Conservation (phyloP, 2,888 invertebrate species). For the Orthosia cruda region DNA sequence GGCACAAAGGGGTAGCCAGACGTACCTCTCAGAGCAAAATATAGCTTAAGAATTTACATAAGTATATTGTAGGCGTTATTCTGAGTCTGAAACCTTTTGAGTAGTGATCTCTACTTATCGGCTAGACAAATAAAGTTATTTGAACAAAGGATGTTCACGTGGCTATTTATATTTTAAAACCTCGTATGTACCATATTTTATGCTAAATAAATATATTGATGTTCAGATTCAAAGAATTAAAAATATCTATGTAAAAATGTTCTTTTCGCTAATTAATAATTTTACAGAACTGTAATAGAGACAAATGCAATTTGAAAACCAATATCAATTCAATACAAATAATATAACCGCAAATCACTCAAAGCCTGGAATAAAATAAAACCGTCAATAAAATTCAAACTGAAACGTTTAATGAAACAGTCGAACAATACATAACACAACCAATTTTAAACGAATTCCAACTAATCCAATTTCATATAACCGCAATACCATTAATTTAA, state of each 20-base stretch:
- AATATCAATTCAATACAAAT: not conserved
- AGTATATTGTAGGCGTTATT: not conserved
- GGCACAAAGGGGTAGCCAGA: not conserved
- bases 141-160: too few relatives aligned
- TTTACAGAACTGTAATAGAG: too few relatives aligned
- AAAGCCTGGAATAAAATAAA: constrained; percentile 12
- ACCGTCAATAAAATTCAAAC: not conserved
- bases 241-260: not conserved
- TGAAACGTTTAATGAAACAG: not conserved
- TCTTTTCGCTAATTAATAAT: too few relatives aligned
- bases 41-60: not conserved
- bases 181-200: too few relatives aligned
- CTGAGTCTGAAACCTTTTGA: not conserved
- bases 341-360: not conserved
- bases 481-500: constrained; percentile 24
- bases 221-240: not conserved
- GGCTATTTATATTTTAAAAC: too few relatives aligned
- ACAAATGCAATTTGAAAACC: not conserved
- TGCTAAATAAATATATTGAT: too few relatives aligned
- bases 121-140: not conserved
- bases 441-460: constrained; percentile 21
- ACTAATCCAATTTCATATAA: constrained; percentile 29
- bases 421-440: not conserved
- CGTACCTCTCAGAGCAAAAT: not conserved
- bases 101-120: not conserved